Evolutionary conservation across 2,888 invertebrate genomes (phyloP).

Genomic region (Siphonodentalium dalli): DNA sequence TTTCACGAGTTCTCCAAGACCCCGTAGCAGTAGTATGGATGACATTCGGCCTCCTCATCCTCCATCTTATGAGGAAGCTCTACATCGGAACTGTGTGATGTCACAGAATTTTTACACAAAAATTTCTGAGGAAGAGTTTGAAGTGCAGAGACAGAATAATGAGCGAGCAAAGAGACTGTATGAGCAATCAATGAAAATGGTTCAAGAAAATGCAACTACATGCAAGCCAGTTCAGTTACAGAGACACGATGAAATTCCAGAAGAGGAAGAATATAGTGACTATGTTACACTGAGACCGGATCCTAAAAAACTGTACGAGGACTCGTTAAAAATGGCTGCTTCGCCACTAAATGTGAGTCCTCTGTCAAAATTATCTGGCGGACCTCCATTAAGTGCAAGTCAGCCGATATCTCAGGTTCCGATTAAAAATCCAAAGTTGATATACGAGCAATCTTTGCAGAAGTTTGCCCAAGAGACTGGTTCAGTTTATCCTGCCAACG

Average conservation of each 20-base stretch:
- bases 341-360: not conserved
- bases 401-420: too few species aligned
- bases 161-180: constrained; percentile 51
- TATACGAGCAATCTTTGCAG: too few species aligned
- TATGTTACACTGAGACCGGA: constrained; percentile 21
- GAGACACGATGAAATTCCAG: constrained; percentile 20
- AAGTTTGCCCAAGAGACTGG: too few species aligned
- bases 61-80: constrained; percentile 55
- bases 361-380: not conserved
- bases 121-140: constrained; percentile 34
- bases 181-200: constrained; percentile 44
- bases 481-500: too few species aligned
- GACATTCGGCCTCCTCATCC: constrained; percentile 46
- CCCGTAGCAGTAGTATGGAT: constrained; percentile 8
- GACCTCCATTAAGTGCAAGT: too few species aligned
- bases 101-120: constrained; percentile 33
- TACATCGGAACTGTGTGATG: constrained; percentile 45
- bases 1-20: too few species aligned
- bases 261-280: constrained; percentile 26
- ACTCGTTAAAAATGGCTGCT: constrained; percentile 48
- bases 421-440: too few species aligned
- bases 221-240: constrained; percentile 9
- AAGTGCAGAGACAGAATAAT: constrained; percentile 42
- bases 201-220: constrained; percentile 28
- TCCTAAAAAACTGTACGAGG: constrained; percentile 46